These are phyloP conservation scores for Pagrus major DNA, from an alignment of 2,113 vertebrate genomes.

Conservation along the genomic window DNA sequence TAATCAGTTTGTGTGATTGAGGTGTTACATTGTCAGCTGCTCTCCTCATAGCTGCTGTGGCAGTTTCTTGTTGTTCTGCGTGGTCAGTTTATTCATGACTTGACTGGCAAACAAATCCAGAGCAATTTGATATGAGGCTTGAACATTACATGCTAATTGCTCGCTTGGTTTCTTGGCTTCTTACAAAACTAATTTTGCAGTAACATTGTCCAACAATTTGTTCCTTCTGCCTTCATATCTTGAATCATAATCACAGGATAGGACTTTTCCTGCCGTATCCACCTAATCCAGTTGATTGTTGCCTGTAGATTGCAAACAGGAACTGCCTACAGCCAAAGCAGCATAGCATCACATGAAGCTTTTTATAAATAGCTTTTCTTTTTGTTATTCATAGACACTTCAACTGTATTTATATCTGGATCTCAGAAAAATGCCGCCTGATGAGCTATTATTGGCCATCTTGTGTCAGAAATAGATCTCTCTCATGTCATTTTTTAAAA, in stretches of 20 bases:
- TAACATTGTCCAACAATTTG: too few relatives aligned
- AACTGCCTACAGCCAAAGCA: background rate
- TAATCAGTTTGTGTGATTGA: background rate
- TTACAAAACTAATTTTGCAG: too few relatives aligned
- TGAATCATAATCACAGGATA: background rate
- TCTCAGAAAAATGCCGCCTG: background rate
- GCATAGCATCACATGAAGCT: background rate
- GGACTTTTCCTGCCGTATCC: background rate
- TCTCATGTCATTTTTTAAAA: background rate
- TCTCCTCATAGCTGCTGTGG: background rate
- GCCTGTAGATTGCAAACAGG: background rate
- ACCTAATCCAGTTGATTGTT: background rate
- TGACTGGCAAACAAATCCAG: background rate
- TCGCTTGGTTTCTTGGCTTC: background rate
- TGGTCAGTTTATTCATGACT: constrained; percentile 5
- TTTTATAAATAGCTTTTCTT: background rate
- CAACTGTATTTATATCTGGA: background rate
- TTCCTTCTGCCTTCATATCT: background rate
- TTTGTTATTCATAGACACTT: background rate
- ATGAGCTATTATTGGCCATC: background rate
- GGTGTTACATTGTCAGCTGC: background rate
- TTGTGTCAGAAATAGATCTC: background rate
- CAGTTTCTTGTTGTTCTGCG: background rate
- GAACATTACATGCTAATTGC: background rate
- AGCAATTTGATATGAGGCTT: background rate